phyloP scores from a whole-genome alignment of 1,140 invertebrate species.

The Drosophila kanapiae region DNA sequence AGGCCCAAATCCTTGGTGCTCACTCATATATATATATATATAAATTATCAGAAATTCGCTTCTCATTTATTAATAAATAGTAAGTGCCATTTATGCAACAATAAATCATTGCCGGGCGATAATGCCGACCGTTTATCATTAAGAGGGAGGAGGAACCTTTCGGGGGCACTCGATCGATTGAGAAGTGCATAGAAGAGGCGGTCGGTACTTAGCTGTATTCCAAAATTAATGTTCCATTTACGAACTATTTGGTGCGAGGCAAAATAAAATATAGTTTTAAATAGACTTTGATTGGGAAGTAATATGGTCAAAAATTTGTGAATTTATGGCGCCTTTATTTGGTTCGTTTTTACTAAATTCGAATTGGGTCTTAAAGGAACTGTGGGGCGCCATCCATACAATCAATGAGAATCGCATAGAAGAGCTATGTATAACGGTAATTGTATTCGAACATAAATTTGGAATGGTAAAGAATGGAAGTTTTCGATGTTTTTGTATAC shows the following conservation, averaged over 20 bases:
- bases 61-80: constrained; percentile 66
- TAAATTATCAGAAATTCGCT: constrained; percentile 65
- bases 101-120: constrained; percentile 73
- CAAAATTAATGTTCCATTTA: constrained; percentile 27
- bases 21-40: constrained; percentile 39
- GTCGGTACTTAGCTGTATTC: not conserved
- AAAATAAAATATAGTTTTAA: constrained; percentile 14
- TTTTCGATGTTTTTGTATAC: not conserved
- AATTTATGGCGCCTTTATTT: not conserved
- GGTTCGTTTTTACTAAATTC: not conserved
- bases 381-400: not conserved
- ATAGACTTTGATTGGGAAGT: constrained; percentile 7
- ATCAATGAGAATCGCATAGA: not conserved
- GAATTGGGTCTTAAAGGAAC: not conserved
- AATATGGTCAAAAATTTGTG: not conserved
- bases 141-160: constrained; percentile 13
- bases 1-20: constrained; percentile 61
- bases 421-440: not conserved
- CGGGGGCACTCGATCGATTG: constrained; percentile 14
- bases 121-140: constrained; percentile 70
- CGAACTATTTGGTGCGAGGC: constrained; percentile 1
- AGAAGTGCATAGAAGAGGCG: constrained; percentile 12
- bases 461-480: not conserved
- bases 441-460: constrained; percentile 4
- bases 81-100: constrained; percentile 68